phyloP scores from a whole-genome alignment of 2,888 invertebrate genomes.

The Junonia oenone region DNA sequence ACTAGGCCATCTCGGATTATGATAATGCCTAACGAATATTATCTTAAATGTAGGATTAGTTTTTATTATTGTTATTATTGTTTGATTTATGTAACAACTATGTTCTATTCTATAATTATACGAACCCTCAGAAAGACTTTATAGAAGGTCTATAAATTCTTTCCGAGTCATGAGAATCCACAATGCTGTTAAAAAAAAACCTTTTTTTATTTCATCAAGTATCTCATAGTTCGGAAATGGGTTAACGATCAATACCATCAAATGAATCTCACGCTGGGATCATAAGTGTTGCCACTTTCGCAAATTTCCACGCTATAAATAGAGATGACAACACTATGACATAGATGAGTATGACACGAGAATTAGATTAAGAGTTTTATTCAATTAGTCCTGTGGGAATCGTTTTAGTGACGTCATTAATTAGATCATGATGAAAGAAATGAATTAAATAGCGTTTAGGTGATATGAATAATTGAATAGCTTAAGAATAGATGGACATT shows the following conservation, averaged over 20 bases:
- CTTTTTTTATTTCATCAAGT: conserved; percentile 16
- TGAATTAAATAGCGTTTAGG: too few relatives aligned
- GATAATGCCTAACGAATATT: too few relatives aligned
- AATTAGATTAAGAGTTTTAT: conserved; percentile 19
- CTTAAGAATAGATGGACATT: too few relatives aligned
- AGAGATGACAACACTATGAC: conserved; percentile 41
- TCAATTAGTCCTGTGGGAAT: conserved; percentile 2
- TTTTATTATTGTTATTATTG: too few relatives aligned
- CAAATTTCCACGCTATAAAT: conserved; percentile 44
- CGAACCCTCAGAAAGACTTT: too few relatives aligned
- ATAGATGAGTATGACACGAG: conserved; percentile 19
- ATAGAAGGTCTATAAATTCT: not conserved
- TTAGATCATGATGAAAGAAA: too few relatives aligned
- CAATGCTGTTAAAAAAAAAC: not conserved
- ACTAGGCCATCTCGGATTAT: too few relatives aligned
- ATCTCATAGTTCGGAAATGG: conserved; percentile 42
- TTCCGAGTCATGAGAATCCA: not conserved
- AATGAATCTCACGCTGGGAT: conserved; percentile 53
- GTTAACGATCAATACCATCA: conserved; percentile 62
- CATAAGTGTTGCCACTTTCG: conserved; percentile 38
- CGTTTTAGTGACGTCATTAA: not conserved
- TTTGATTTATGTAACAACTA: too few relatives aligned
- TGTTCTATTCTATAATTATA: too few relatives aligned
- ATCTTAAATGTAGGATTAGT: too few relatives aligned
- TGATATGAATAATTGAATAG: too few relatives aligned